These are phyloP conservation scores for Bos indicus DNA, from an alignment of 2,113 vertebrate species.

Conservation along the genomic window DNA sequence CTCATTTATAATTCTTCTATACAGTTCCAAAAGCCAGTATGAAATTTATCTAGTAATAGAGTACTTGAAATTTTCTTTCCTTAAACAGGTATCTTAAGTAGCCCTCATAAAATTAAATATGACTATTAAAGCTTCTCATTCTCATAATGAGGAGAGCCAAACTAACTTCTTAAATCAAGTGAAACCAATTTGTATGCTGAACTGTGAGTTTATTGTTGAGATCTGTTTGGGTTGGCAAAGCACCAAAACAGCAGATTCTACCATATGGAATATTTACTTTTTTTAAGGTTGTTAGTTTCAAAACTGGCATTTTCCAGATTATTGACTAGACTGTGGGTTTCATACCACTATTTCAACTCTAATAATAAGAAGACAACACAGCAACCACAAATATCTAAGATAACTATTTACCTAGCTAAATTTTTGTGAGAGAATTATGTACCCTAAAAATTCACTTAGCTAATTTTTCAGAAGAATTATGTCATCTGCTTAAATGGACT, in stretches of 20 bases:
- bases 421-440: slow-evolving; percentile 1
- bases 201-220: not conserved
- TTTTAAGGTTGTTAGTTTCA: not conserved
- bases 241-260: slow-evolving; percentile 8
- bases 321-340: not conserved
- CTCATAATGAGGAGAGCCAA: slow-evolving; percentile 20
- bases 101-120: not conserved
- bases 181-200: not conserved
- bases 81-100: not conserved
- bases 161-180: slow-evolving; percentile 28
- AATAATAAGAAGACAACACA: not conserved
- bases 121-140: slow-evolving; percentile 18
- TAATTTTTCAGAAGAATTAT: not conserved
- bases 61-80: slow-evolving; percentile 10
- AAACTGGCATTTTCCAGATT: not conserved
- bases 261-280: not conserved
- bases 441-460: not conserved
- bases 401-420: not conserved
- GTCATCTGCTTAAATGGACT: not conserved
- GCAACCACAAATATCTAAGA: not conserved
- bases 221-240: not conserved
- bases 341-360: not conserved
- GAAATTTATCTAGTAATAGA: not conserved
- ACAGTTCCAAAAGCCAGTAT: not conserved
- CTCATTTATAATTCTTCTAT: not conserved